These are phyloP conservation scores for Microtus oregoni DNA, from an alignment of 2,113 vertebrate species.

Conservation along the genomic window DNA sequence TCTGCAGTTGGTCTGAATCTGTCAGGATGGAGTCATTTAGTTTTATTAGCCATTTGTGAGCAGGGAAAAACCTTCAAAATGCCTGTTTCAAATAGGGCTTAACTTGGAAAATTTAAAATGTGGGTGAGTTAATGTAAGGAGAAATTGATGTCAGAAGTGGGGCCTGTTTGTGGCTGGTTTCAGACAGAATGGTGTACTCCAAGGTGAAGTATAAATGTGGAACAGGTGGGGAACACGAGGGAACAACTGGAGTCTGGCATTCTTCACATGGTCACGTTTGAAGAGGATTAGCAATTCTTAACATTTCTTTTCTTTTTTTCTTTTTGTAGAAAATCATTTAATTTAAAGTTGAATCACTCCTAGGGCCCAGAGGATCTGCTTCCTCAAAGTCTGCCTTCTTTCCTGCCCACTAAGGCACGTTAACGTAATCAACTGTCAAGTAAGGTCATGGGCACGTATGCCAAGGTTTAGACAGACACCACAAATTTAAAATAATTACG, in stretches of 20 bases:
- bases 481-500: background rate
- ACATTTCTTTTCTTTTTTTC: background rate
- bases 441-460: background rate
- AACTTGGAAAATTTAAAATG: background rate
- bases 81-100: background rate
- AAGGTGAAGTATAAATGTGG: background rate
- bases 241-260: background rate
- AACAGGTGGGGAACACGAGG: background rate
- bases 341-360: background rate
- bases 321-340: constrained; percentile 29
- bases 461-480: background rate
- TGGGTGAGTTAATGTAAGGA: background rate
- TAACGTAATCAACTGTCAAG: background rate
- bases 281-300: background rate
- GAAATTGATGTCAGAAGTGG: background rate
- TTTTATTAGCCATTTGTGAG: background rate
- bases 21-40: background rate
- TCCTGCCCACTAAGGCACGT: background rate
- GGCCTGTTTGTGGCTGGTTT: background rate
- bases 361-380: background rate
- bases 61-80: background rate
- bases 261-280: background rate
- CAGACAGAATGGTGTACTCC: background rate
- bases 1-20: background rate
- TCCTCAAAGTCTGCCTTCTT: background rate